A percentile compares a stretch with the other conserved stretches of the same genome.
Evolutionary conservation across 2,888 invertebrate species (phyloP).

Genomic region (Ochlodes sylvanus): DNA sequence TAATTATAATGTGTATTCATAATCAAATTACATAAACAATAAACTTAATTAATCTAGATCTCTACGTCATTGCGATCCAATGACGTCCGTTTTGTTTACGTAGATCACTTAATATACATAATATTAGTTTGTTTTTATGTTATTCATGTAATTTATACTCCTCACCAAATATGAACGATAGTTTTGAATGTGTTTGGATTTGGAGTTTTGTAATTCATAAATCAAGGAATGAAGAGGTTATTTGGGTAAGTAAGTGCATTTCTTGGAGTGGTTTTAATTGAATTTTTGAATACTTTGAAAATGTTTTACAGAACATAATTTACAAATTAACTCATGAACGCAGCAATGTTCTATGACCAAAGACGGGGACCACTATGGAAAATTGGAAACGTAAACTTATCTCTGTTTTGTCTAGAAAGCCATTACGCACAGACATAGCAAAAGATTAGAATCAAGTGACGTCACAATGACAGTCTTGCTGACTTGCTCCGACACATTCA

Average conservation of each 20-base stretch:
- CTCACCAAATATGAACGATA: neutral
- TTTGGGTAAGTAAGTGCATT: too few relatives aligned
- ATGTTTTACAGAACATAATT: too few relatives aligned
- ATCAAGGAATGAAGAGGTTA: too few relatives aligned
- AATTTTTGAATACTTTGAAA: too few relatives aligned
- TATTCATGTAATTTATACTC: neutral
- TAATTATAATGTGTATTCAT: slow-evolving; percentile 23
- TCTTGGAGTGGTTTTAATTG: too few relatives aligned
- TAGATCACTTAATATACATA: slow-evolving; percentile 3
- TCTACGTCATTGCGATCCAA: slow-evolving; percentile 20
- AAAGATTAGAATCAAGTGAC: slow-evolving; percentile 13
- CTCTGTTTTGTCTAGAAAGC: slow-evolving; percentile 1
- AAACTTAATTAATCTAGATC: slow-evolving; percentile 25
- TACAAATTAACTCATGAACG: too few relatives aligned
- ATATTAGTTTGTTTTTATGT: slow-evolving; percentile 10
- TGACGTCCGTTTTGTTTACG: slow-evolving; percentile 33
- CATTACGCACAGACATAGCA: neutral
- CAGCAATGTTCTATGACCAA: too few relatives aligned
- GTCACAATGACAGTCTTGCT: slow-evolving; percentile 8
- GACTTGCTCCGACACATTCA: slow-evolving; percentile 20
- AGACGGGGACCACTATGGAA: too few relatives aligned
- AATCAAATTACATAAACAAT: slow-evolving; percentile 25
- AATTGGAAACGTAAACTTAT: neutral
- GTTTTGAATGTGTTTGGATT: neutral
- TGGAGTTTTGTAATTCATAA: too few relatives aligned